phyloP scores from a whole-genome alignment of 2,113 vertebrate genomes.

The Hippopotamus amphibius region DNA sequence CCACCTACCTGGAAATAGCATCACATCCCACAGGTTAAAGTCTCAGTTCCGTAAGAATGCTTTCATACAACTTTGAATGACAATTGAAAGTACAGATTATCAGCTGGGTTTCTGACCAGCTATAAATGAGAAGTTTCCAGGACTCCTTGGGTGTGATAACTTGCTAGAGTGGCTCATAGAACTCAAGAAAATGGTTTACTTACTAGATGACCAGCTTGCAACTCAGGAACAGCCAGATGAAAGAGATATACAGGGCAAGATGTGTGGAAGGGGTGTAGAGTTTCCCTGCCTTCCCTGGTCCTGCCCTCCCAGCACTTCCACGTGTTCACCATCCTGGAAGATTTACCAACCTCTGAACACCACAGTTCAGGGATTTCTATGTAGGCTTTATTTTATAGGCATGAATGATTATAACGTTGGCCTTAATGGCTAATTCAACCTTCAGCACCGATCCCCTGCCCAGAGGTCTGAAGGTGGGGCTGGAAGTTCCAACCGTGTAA shows the following conservation, averaged over 20 bases:
- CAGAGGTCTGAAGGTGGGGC: background rate
- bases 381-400: background rate
- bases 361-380: background rate
- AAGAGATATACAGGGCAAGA: too few relatives aligned
- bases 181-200: background rate
- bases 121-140: background rate
- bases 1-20: background rate
- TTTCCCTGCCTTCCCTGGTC: background rate
- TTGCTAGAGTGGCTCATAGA: background rate
- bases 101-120: background rate
- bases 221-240: background rate
- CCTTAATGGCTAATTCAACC: background rate
- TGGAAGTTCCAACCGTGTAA: background rate
- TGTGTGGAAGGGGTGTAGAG: background rate
- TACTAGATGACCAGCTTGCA: background rate
- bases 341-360: background rate
- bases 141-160: background rate
- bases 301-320: background rate
- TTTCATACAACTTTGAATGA: background rate
- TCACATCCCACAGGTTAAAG: background rate
- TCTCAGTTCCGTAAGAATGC: background rate
- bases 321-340: background rate
- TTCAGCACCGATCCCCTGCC: background rate
- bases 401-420: background rate
- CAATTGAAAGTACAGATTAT: background rate